Percentiles rank a stretch among this genome's conserved stretches.
These are phyloP conservation scores for Paralvinella palmiformis DNA, from an alignment of 1,140 invertebrate species.

Conservation along the genomic window DNA sequence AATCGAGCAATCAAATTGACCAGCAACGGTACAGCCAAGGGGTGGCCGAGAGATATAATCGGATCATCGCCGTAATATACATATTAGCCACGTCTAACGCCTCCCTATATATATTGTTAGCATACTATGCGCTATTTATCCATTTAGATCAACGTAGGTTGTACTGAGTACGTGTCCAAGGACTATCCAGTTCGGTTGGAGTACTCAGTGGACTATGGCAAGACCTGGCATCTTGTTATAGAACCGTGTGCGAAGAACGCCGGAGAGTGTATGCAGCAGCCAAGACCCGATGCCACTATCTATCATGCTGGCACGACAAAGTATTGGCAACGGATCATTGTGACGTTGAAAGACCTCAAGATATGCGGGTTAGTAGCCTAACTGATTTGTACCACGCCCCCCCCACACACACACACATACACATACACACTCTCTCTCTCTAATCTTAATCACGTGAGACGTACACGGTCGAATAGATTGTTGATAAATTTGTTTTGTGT, in stretches of 20 bases:
- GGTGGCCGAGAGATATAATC: too few relatives aligned
- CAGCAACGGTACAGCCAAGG: too few relatives aligned
- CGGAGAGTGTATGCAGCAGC: conserved; percentile 32
- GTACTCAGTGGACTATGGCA: conserved; percentile 43
- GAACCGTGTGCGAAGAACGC: conserved; percentile 33
- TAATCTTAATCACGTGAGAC: too few relatives aligned
- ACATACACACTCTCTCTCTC: too few relatives aligned
- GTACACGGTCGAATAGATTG: too few relatives aligned
- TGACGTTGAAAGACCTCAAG: conserved; percentile 46
- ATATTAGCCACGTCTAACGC: too few relatives aligned
- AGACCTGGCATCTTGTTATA: conserved; percentile 39
- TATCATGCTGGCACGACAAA: conserved; percentile 48
- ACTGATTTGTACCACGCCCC: too few relatives aligned
- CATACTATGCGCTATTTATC: background rate
- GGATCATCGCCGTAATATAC: too few relatives aligned
- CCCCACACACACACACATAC: too few relatives aligned
- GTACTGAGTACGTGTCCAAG: conserved; percentile 39
- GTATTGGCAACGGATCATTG: conserved; percentile 46
- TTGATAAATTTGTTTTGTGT: too few relatives aligned
- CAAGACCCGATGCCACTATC: conserved; percentile 34
- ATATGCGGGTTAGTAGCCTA: conserved; percentile 50
- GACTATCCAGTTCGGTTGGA: conserved; percentile 34
- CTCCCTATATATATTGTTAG: too few relatives aligned
- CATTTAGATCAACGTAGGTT: conserved; percentile 51
- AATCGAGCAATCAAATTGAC: too few relatives aligned